Evolutionary conservation across 2,888 invertebrate genomes (phyloP), one percentile per base, ranked within the genome.

Genomic region (Dioctria rufipes): DNA sequence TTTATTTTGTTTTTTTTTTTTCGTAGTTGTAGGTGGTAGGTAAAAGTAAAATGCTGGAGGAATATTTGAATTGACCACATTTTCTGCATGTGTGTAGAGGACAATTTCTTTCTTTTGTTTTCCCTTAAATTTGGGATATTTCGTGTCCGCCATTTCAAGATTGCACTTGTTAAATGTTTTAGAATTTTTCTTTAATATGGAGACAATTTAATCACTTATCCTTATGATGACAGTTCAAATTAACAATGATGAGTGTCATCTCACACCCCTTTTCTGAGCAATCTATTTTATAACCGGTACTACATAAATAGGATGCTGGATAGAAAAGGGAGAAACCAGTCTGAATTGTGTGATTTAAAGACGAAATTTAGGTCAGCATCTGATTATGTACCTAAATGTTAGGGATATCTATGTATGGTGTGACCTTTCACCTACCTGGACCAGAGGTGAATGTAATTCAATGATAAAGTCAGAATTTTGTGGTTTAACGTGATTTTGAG

Each of bases 41-140:
- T 25, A 25, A 25, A 25, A 25, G 25, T 25, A 25, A 25, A 49
- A n/a, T 51, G 49, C 78, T 8, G 25, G 65, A 46, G 78, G 80
- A 49, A 61, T 80, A 51, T 80, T 73, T 71, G 73, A 58, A 66
- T 78, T 78, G 73, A 75, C 73, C 73, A 75, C 73, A 63, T 77
- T 46, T 46, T 42, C 9, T 13, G 63, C n/a, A 46, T 58, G 6
- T 11, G 60, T 49, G 51, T 43, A 51, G 25, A 25, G 25, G 25
- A 25, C 25, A 25, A 25, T 25, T 25, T 25, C 25, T 2, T 25
- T 25, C 25, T 25, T 25, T 25, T 25, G 25, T 69, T n/a, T 51
- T 54, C 11, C 8, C 11, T n/a, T 6, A 46, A 46, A 46, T 11
- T 11, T 54, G 6, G 4, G 54, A 54, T 11, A 54, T 11, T 54